Conservation (phyloP, 2,888 invertebrate genomes). For the Pachymerium ferrugineum region DNA sequence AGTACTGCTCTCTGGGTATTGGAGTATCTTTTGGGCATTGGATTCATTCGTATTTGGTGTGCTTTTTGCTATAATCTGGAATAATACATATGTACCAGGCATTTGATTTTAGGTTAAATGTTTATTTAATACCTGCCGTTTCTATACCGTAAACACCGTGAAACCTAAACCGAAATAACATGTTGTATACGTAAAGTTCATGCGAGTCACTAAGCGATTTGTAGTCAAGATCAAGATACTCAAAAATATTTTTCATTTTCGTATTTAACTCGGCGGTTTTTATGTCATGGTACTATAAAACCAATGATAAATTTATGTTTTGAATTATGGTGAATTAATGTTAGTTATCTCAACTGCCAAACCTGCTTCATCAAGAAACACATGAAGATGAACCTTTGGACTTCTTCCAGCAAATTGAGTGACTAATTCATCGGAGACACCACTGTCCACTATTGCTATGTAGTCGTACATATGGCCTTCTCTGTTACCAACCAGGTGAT, state of each 20-base stretch:
- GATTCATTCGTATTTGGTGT: no score
- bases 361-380: neutral
- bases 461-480: neutral
- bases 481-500: neutral
- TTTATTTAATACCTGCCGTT: no score
- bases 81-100: no score
- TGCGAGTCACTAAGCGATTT: neutral
- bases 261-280: neutral
- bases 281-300: neutral
- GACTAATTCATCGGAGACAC: neutral
- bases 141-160: neutral
- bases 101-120: no score
- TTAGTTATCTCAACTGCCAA: neutral
- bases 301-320: no score
- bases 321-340: no score
- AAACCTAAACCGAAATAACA: neutral
- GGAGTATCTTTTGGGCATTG: no score
- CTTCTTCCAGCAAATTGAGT: neutral
- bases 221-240: neutral
- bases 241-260: neutral
- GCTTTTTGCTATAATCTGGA: no score
- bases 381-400: neutral
- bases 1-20: no score
- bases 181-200: neutral
- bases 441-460: neutral